phyloP scores from a whole-genome alignment of 2,888 invertebrate species.

The Rhynchonema sp. region DNA sequence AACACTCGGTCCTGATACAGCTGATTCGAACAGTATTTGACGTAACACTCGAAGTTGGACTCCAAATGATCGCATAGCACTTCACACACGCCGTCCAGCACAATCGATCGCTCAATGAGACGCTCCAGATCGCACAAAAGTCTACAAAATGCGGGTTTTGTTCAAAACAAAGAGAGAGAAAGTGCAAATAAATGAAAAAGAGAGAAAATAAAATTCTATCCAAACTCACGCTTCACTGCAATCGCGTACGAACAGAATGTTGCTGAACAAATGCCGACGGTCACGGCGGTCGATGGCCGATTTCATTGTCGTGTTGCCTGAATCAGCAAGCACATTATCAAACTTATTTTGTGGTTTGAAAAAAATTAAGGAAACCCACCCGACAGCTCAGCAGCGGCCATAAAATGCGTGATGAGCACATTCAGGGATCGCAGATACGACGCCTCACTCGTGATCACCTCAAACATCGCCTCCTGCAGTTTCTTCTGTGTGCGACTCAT shows the following conservation, averaged over 20 bases:
- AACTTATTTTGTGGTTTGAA: no score
- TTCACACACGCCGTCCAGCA: constrained; percentile 55
- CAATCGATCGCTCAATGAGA: constrained; percentile 72
- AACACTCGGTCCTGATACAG: constrained; percentile 18
- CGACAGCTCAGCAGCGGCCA: constrained; percentile 43
- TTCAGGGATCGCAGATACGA: constrained; percentile 82
- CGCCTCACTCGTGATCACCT: constrained; percentile 86
- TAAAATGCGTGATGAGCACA: constrained; percentile 64
- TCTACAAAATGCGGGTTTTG: no score
- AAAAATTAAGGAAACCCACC: constrained; percentile 47
- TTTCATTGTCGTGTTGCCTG: not conserved
- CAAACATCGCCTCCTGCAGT: constrained; percentile 91
- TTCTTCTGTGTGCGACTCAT: constrained; percentile 59
- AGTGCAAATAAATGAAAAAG: not conserved
- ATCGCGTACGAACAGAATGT: constrained; percentile 46
- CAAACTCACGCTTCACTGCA: constrained; percentile 32
- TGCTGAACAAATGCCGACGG: constrained; percentile 61
- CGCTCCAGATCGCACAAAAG: constrained; percentile 66
- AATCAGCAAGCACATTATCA: no score
- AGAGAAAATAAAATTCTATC: no score
- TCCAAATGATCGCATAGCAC: constrained; percentile 62
- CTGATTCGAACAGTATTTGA: constrained; percentile 81
- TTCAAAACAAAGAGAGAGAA: not conserved
- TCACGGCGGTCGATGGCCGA: constrained; percentile 42
- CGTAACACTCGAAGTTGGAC: constrained; percentile 58